phyloP scores from a whole-genome alignment of 2,113 vertebrate genomes.

The Phaethornis superciliosus region DNA sequence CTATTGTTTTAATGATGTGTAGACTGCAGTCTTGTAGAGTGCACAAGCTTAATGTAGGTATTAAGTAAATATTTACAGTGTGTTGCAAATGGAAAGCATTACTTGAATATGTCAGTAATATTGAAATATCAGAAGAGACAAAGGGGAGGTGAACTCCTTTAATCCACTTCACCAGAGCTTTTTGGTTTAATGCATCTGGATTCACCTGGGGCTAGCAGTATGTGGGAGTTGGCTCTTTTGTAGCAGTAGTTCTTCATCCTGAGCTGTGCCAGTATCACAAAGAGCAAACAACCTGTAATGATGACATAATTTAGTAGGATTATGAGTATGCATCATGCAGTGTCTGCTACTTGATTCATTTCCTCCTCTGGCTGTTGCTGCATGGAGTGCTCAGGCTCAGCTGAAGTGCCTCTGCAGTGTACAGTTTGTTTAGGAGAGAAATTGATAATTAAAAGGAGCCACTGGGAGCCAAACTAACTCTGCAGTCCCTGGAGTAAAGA shows the following conservation, averaged over 20 bases:
- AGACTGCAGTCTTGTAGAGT: background rate
- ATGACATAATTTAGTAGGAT: background rate
- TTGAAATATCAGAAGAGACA: background rate
- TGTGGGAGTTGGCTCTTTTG: background rate
- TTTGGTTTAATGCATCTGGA: background rate
- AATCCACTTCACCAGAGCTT: background rate
- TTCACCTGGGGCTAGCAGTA: background rate
- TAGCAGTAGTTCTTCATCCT: background rate
- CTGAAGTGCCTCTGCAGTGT: background rate
- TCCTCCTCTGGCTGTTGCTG: background rate
- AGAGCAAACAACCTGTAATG: background rate
- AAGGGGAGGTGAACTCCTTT: background rate
- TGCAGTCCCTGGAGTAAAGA: background rate
- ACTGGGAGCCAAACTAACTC: background rate
- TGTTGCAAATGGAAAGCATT: background rate
- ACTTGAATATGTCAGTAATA: no score
- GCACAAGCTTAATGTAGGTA: background rate
- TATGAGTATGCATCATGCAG: background rate
- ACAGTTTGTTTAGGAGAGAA: background rate
- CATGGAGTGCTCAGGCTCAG: background rate
- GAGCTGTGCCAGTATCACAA: background rate
- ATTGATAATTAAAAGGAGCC: background rate
- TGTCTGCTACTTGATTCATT: background rate
- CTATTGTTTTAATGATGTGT: background rate
- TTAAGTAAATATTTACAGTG: background rate